These are phyloP conservation scores for Gerris buenoi DNA, from an alignment of 1,140 invertebrate species.

Conservation along the genomic window DNA sequence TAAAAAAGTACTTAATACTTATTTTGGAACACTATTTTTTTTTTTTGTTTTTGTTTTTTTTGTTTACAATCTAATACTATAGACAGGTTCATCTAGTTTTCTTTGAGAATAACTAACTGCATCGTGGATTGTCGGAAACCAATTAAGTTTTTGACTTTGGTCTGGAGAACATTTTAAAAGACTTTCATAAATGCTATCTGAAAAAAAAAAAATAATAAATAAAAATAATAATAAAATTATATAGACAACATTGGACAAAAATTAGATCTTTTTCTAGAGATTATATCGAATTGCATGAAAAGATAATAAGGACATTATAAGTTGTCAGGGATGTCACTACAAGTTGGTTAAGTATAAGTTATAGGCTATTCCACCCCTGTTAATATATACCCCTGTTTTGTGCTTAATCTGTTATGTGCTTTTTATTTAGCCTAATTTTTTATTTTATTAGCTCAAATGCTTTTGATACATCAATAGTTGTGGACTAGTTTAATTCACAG, in stretches of 20 bases:
- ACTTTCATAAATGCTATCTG: slow-evolving; percentile 35
- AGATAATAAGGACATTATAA: neutral
- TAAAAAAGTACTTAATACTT: too few species aligned
- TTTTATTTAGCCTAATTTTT: too few species aligned
- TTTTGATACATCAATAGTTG: too few species aligned
- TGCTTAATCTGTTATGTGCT: too few species aligned
- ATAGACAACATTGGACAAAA: neutral
- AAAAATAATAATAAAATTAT: neutral
- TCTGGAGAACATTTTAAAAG: slow-evolving; percentile 37
- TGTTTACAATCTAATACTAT: slow-evolving; percentile 8
- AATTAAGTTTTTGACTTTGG: slow-evolving; percentile 29
- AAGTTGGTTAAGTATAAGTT: neutral
- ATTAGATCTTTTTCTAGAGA: neutral
- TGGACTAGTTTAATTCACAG: too few species aligned
- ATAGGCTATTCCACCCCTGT: too few species aligned
- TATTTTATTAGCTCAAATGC: too few species aligned
- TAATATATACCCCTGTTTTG: too few species aligned
- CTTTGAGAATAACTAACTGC: slow-evolving; percentile 30
- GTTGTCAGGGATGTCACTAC: neutral
- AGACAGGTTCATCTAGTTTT: slow-evolving; percentile 3
- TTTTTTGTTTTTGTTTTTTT: neutral
- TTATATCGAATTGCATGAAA: neutral
- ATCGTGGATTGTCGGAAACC: slow-evolving; percentile 44
- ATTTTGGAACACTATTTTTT: too few species aligned
- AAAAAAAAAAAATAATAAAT: slow-evolving; percentile 14